Evolutionary conservation across 1,140 invertebrate genomes (phyloP), one percentile per base, ranked within the genome.

Genomic region (Drosophila sproati): DNA sequence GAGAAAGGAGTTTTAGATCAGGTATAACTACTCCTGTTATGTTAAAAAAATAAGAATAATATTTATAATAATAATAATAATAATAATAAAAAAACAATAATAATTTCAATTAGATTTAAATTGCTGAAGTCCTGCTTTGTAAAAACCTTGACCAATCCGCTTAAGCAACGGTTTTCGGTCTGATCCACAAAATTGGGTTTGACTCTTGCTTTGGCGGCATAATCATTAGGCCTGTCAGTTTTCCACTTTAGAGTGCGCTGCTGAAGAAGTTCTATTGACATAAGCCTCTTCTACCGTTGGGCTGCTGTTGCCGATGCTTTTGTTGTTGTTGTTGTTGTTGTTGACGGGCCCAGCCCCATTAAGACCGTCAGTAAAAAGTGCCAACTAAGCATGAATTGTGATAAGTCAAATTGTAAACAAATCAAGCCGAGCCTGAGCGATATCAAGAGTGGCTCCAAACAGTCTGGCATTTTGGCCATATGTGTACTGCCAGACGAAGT

Each of bases 301-400:
- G 66, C 52, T 48, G 59, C 35, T 29, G 61, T 20, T 43, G 34
- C 54, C 48, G 37, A 39, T 41, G 20, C 20, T 20, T 20, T 20
- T 39, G 37, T 39, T 39, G 37, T 51, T 29, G 34, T n/a, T n/a
- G n/a, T 4, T 59, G n/a, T 45, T 47, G 57, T 20, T 63, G 45
- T 59, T 57, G 48, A 61, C 45, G 45, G 32, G 69, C 52, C 71
- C 60, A 51, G 47, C 63, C 52, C 48, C 61, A 47, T 12, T 52
- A 51, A 47, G 51, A 62, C 39, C 39, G 29, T 32, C 48, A 45
- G 28, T 10, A 64, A 83, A 82, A 88, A 74, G 63, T 83, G 88
- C 80, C 82, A 91, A 91, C 88, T 91, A 91, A 91, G 88, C 88
- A 80, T 91, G 88, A 91, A 73, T 91, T 82, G 82, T 82, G 74